Percentiles rank a stretch among this genome's conserved stretches.
Conservation (phyloP, 2,113 vertebrate genomes). For the Zosterops hypoxanthus region DNA sequence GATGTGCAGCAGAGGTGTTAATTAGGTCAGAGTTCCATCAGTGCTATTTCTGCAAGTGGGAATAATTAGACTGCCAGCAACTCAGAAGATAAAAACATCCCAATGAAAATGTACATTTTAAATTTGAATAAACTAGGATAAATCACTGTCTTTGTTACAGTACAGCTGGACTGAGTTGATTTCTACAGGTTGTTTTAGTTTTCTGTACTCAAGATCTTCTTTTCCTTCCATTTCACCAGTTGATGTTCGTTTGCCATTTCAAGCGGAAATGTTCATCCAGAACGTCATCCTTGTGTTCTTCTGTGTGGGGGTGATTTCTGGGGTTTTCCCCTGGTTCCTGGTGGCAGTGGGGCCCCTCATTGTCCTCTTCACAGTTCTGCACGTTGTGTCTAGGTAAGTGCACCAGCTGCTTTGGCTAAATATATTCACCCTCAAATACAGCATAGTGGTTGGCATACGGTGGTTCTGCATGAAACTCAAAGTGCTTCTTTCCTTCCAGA, state of each 20-base stretch:
- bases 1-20: background rate
- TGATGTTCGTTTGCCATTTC: constrained; percentile 90
- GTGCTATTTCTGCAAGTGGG: background rate
- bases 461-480: background rate
- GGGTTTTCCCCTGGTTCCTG: constrained; percentile 92
- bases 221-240: constrained; percentile 69
- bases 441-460: background rate
- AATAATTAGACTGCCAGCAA: background rate
- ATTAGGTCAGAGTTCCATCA: background rate
- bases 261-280: constrained; percentile 94
- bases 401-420: background rate
- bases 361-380: constrained; percentile 83
- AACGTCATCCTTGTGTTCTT: constrained; percentile 92
- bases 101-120: background rate
- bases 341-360: constrained; percentile 86
- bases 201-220: background rate
- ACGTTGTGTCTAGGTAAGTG: constrained; percentile 84
- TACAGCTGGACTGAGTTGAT: background rate
- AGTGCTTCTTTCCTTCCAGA: constrained; percentile 52
- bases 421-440: background rate
- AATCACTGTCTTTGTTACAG: background rate
- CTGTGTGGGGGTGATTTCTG: constrained; percentile 86
- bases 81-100: background rate
- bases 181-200: background rate
- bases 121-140: background rate